These are phyloP conservation scores for Harpegnathos saltator DNA, from an alignment of 1,140 invertebrate genomes.

Conservation along the genomic window DNA sequence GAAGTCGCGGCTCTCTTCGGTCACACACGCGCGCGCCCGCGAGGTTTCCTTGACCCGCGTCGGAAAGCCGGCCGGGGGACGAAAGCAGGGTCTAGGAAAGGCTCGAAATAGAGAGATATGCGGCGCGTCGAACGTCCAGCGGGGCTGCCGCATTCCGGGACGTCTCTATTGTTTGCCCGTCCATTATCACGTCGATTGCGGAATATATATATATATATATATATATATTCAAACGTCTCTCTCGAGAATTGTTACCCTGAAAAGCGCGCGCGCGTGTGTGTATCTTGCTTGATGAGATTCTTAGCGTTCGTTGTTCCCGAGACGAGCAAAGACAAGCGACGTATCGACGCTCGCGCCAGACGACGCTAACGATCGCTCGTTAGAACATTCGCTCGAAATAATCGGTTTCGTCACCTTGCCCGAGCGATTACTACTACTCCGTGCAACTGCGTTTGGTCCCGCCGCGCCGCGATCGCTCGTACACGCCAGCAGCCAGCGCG, in stretches of 20 bases:
- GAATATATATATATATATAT: too few species aligned
- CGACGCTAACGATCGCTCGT: neutral
- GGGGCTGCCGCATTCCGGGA: neutral
- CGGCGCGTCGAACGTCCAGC: neutral
- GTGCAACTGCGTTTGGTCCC: neutral
- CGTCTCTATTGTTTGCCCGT: too few species aligned
- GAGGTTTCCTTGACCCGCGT: conserved; percentile 20
- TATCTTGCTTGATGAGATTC: neutral
- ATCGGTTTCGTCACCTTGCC: neutral
- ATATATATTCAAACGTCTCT: too few species aligned
- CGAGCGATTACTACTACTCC: neutral
- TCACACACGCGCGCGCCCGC: neutral
- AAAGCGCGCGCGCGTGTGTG: too few species aligned
- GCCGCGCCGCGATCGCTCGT: neutral
- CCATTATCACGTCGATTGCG: too few species aligned
- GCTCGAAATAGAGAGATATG: conserved; percentile 1
- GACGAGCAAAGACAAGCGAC: neutral
- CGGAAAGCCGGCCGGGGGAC: neutral
- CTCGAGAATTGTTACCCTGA: too few species aligned
- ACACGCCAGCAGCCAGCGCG: neutral
- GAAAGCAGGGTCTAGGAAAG: neutral
- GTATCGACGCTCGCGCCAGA: neutral
- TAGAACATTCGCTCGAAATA: conserved; percentile 16
- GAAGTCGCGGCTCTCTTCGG: conserved; percentile 37
- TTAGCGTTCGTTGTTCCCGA: neutral